Evolutionary conservation across 1,140 invertebrate genomes (phyloP), one percentile per base, ranked within the genome.

Genomic region (Lutraria rhynchaena): DNA sequence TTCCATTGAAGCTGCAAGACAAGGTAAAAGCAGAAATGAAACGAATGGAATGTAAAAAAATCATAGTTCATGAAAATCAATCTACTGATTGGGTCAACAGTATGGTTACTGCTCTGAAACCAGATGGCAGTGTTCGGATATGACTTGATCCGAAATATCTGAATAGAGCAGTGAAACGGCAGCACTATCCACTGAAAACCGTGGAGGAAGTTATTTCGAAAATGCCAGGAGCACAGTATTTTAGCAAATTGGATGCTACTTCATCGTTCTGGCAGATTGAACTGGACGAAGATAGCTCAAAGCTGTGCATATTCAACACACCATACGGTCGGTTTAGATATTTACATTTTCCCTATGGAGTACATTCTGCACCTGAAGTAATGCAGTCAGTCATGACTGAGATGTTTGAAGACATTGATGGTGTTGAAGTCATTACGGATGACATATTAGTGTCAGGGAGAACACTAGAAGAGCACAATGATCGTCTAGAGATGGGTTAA

Each of bases 171-270:
- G 84, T 87, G 5, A 13, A 57, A 24, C 22, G 78, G 17, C 55
- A 80, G 77, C 83, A 86, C 37, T 70, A 82, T 67, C 81, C 81
- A 19, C 70, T 86, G 49, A 63, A 74, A 74, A 81, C 81, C 0
- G 46, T 85, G 5, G 78, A 82, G 55, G 77, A 85, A 53, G 61
- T 83, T 5, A 46, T 83, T 1, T 35, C 76, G n/a, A n/a, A 90
- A 57, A 84, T 94, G 41, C 65, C 83, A 37, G 87, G 88, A 33
- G 87, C 90, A 58, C 92, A 88, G 87, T 70, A 90, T 41, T 94
- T 94, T 84, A 90, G 88, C 1, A 92, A 91, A 53, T 67, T 94
- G 13, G 93, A 94, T 91, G 91, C 91, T 13, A 91, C 89, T 37
- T 44, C 46, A 46, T 71, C 80, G 11, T 86, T 82, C 33, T 87